phyloP scores from a whole-genome alignment of 2,113 vertebrate species.

The Chrysochloris asiatica region DNA sequence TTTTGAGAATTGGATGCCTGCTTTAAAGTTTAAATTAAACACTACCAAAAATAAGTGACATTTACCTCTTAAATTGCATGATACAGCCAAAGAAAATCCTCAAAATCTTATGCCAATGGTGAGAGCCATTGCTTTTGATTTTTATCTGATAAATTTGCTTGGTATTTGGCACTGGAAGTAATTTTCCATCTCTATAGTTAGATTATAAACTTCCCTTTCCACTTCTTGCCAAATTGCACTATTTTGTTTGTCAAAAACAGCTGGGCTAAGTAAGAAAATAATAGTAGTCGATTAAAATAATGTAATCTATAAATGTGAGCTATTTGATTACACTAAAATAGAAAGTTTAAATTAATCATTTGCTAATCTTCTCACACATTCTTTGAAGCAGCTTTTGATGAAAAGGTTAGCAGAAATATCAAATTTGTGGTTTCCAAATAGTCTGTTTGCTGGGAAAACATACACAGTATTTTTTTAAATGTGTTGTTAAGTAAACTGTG shows the following conservation, averaged over 20 bases:
- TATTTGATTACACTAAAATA: slow-evolving; percentile 78
- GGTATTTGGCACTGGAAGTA: slow-evolving; percentile 37
- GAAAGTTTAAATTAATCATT: slow-evolving; percentile 76
- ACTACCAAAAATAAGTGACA: too few species aligned
- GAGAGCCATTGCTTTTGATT: not conserved
- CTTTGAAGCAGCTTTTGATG: slow-evolving; percentile 73
- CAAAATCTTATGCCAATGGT: not conserved
- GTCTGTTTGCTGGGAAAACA: slow-evolving; percentile 70
- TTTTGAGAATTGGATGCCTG: too few species aligned
- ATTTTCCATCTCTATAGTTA: slow-evolving; percentile 64
- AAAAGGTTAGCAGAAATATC: slow-evolving; percentile 78
- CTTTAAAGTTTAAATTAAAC: too few species aligned
- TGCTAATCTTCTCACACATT: slow-evolving; percentile 72
- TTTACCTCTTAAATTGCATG: too few species aligned
- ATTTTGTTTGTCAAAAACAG: slow-evolving; percentile 74
- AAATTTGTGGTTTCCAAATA: slow-evolving; percentile 70
- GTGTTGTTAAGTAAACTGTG: slow-evolving; percentile 70
- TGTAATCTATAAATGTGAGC: slow-evolving; percentile 74
- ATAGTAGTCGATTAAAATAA: slow-evolving; percentile 72
- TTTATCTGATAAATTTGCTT: slow-evolving; percentile 14
- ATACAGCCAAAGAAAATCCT: not conserved
- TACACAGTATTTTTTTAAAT: slow-evolving; percentile 71
- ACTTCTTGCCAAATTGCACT: slow-evolving; percentile 61
- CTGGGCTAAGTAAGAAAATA: slow-evolving; percentile 77
- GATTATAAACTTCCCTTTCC: slow-evolving; percentile 66